Evolutionary conservation across 1,140 invertebrate genomes (phyloP).

Genomic region (Calycopis cecrops): DNA sequence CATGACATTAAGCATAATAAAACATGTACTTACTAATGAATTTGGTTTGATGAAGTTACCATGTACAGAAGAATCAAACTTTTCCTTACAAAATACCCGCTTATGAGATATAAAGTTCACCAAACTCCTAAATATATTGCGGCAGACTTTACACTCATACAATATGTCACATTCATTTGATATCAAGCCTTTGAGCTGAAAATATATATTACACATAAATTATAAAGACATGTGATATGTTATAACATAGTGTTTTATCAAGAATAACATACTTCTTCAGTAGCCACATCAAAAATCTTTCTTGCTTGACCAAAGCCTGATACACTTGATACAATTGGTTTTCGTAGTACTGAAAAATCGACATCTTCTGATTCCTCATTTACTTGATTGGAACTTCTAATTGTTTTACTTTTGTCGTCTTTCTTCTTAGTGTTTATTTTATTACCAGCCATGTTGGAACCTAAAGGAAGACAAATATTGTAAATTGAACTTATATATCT

Average conservation of each 20-base stretch:
- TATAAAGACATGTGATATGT: background rate
- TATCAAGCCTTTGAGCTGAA: slow-evolving; percentile 82
- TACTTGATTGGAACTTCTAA: slow-evolving; percentile 36
- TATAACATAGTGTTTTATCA: background rate
- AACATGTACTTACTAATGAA: slow-evolving; percentile 69
- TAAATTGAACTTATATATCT: background rate
- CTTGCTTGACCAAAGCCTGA: slow-evolving; percentile 78
- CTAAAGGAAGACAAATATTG: slow-evolving; percentile 22
- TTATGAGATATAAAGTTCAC: slow-evolving; percentile 91
- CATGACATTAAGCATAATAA: slow-evolving; percentile 5
- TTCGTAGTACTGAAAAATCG: slow-evolving; percentile 78
- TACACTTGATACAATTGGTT: slow-evolving; percentile 78
- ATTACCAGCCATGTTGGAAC: slow-evolving; percentile 63
- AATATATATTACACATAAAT: slow-evolving; percentile 22
- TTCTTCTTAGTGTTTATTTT: slow-evolving; percentile 69
- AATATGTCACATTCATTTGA: slow-evolving; percentile 88
- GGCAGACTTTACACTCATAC: slow-evolving; percentile 89
- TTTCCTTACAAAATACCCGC: slow-evolving; percentile 82
- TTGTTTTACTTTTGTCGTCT: slow-evolving; percentile 54
- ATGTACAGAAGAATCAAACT: slow-evolving; percentile 66
- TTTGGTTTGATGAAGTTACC: slow-evolving; percentile 60
- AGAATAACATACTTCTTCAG: slow-evolving; percentile 73
- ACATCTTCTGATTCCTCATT: slow-evolving; percentile 53
- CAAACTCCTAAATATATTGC: slow-evolving; percentile 88
- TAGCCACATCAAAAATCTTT: slow-evolving; percentile 77